Conservation (phyloP, 2,113 vertebrate species). For the Chroicocephalus ridibundus region DNA sequence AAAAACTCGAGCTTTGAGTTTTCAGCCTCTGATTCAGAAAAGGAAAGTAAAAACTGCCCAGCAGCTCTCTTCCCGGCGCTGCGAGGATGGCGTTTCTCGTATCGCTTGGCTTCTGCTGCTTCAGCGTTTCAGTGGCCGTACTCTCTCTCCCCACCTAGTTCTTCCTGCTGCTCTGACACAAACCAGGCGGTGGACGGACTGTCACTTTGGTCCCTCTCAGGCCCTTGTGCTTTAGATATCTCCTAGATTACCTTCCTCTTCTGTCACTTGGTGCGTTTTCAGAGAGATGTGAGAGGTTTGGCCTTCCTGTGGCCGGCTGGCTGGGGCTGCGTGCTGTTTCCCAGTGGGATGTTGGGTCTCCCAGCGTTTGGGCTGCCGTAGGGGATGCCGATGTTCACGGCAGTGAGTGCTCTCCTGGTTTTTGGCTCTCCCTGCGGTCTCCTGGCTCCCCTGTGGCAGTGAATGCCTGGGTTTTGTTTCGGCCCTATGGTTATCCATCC, state of each 20-base stretch:
- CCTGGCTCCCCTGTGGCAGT: rapidly evolving
- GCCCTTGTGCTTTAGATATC: rapidly evolving
- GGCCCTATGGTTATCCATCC: rapidly evolving
- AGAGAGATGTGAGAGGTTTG: rapidly evolving
- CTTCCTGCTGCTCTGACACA: background rate
- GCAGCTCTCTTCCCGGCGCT: background rate
- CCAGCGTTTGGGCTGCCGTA: rapidly evolving
- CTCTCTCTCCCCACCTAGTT: background rate
- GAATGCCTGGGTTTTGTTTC: background rate
- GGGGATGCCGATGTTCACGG: rapidly evolving
- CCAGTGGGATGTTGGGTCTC: rapidly evolving
- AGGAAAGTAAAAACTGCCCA: no score
- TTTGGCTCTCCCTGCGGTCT: rapidly evolving
- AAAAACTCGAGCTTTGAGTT: background rate
- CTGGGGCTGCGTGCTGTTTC: background rate
- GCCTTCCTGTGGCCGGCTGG: background rate
- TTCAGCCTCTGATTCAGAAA: background rate
- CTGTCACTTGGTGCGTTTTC: background rate
- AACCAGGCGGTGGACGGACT: rapidly evolving
- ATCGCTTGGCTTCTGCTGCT: background rate
- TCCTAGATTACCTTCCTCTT: background rate
- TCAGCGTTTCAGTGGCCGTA: background rate
- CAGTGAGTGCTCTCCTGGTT: background rate
- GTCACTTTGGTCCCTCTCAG: background rate
- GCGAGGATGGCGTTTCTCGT: rapidly evolving